A percentile compares a stretch with the other conserved stretches of the same genome.
phyloP scores from a whole-genome alignment of 2,797 vertebrate species.

The Odontamblyopus lacepedii region DNA sequence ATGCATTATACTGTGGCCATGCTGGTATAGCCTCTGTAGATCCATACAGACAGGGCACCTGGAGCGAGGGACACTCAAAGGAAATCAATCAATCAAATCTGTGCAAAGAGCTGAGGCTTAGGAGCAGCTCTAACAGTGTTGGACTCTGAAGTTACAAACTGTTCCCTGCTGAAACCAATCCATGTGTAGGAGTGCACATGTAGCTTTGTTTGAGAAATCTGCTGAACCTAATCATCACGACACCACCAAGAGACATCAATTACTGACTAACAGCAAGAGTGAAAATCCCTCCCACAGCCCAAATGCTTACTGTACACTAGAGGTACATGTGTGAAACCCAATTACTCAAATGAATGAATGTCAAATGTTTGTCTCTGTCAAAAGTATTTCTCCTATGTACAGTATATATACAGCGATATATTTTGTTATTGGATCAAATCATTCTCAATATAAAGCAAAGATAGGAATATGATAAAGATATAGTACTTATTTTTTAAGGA shows the following conservation, averaged over 20 bases:
- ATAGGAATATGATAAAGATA: too few species aligned
- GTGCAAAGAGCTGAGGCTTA: background rate
- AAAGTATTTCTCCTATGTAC: too few species aligned
- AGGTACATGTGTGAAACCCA: background rate
- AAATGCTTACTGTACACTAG: background rate
- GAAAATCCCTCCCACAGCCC: slow-evolving; percentile 1
- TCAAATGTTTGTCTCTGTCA: background rate
- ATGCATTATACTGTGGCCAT: background rate
- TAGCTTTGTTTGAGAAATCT: background rate
- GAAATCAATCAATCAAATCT: slow-evolving; percentile 12
- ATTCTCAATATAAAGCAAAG: too few species aligned
- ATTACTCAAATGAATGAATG: background rate
- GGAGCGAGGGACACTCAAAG: slow-evolving; percentile 21
- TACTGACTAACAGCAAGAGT: background rate
- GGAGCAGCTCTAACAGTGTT: background rate
- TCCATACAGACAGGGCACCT: background rate
- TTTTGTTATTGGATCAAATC: too few species aligned
- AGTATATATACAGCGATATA: too few species aligned
- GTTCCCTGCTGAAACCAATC: background rate
- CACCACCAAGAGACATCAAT: background rate
- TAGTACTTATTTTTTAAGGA: too few species aligned
- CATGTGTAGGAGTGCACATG: background rate
- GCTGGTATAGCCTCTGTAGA: slow-evolving; percentile 10
- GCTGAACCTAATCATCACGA: background rate
- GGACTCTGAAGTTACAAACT: background rate